Percentiles rank a stretch among this genome's conserved stretches.
These are phyloP conservation scores for Pelmatolapia mariae DNA, from an alignment of 2,113 vertebrate genomes.

Conservation along the genomic window DNA sequence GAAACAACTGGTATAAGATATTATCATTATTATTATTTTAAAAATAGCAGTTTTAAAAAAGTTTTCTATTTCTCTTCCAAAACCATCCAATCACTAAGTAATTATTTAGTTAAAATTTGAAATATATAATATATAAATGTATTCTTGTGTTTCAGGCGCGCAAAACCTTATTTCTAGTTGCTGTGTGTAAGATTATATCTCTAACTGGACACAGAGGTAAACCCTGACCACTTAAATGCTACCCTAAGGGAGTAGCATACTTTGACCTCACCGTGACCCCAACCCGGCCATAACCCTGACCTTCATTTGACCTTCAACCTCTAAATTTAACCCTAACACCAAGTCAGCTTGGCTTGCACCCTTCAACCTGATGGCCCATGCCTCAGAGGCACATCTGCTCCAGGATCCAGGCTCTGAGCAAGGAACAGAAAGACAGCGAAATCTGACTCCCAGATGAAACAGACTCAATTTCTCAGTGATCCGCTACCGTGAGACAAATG, in stretches of 20 bases:
- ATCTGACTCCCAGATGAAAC: conserved; percentile 53
- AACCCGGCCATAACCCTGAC: conserved; percentile 70
- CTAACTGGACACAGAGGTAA: conserved; percentile 34
- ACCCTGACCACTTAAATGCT: conserved; percentile 45
- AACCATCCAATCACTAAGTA: not conserved
- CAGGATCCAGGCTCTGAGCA: conserved; percentile 5
- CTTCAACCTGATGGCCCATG: conserved; percentile 42
- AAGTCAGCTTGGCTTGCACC: conserved; percentile 47
- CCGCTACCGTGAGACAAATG: conserved; percentile 55
- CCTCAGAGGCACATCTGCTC: conserved; percentile 68
- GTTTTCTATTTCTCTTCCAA: not conserved
- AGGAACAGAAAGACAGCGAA: conserved; percentile 35
- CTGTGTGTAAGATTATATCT: not conserved
- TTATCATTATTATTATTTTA: not conserved
- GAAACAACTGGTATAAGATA: conserved; percentile 55
- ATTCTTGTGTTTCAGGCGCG: not conserved
- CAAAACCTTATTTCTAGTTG: not conserved
- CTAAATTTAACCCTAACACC: conserved; percentile 72
- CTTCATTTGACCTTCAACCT: conserved; percentile 56
- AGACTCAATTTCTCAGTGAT: conserved; percentile 44
- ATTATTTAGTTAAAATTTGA: not conserved
- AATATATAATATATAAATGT: not conserved
- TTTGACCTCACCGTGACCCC: conserved; percentile 59
- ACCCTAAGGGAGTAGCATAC: conserved; percentile 43
- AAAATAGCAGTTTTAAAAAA: not conserved